A percentile compares a stretch with the other conserved stretches of the same genome.
Evolutionary conservation across 1,140 invertebrate genomes (phyloP).

Genomic region (Cotesia typhae): DNA sequence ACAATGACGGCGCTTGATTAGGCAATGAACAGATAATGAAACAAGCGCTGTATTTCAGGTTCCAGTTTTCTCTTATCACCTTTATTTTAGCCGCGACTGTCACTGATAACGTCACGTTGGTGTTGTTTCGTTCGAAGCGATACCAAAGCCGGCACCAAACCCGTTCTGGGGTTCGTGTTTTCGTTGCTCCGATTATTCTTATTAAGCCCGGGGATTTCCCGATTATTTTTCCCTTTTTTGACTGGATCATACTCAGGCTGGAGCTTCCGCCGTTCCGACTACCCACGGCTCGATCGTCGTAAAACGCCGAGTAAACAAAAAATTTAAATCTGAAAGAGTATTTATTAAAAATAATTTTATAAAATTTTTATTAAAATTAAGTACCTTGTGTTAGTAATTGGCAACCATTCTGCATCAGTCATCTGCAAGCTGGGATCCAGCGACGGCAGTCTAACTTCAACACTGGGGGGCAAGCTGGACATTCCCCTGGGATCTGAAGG

Average conservation of each 20-base stretch:
- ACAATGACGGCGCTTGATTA: slow-evolving; percentile 57
- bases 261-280: slow-evolving; percentile 35
- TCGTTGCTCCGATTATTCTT: slow-evolving; percentile 86
- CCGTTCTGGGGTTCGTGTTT: slow-evolving; percentile 81
- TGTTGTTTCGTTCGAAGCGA: slow-evolving; percentile 50
- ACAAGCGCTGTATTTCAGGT: slow-evolving; percentile 89
- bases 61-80: slow-evolving; percentile 94
- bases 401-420: slow-evolving; percentile 63
- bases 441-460: slow-evolving; percentile 59
- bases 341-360: neutral
- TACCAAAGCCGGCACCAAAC: slow-evolving; percentile 90
- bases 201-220: slow-evolving; percentile 67
- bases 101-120: slow-evolving; percentile 65
- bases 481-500: slow-evolving; percentile 55
- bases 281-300: slow-evolving; percentile 77
- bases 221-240: slow-evolving; percentile 10
- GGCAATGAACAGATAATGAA: slow-evolving; percentile 85
- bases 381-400: slow-evolving; percentile 64
- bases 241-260: slow-evolving; percentile 6
- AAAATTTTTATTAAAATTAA: slow-evolving; percentile 5
- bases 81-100: slow-evolving; percentile 81
- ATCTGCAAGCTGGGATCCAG: slow-evolving; percentile 57
- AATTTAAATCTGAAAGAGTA: slow-evolving; percentile 78
- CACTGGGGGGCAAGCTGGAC: slow-evolving; percentile 57
- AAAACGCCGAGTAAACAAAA: slow-evolving; percentile 90